A percentile compares a stretch with the other conserved stretches of the same genome.
Conservation (phyloP, 2,113 vertebrate genomes). For the Forbesichthys agassizii region DNA sequence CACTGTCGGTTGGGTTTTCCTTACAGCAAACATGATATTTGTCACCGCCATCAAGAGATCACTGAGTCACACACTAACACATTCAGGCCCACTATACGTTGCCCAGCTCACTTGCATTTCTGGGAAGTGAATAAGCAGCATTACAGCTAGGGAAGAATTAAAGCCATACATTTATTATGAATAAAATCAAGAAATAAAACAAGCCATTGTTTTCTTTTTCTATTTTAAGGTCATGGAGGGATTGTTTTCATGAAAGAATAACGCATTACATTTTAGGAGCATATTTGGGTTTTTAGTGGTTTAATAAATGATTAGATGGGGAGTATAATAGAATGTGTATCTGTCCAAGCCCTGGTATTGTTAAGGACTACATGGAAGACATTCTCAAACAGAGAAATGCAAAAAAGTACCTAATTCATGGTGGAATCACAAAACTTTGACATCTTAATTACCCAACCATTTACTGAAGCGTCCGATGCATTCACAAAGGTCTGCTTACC, state of each 20-base stretch:
- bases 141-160: too few species aligned
- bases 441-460: slow-evolving; percentile 34
- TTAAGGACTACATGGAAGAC: background rate
- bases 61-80: slow-evolving; percentile 61
- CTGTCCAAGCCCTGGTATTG: background rate
- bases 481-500: too few species aligned
- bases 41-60: slow-evolving; percentile 51
- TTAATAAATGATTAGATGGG: too few species aligned
- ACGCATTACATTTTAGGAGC: too few species aligned
- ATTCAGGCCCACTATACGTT: slow-evolving; percentile 51
- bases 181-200: background rate
- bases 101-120: background rate
- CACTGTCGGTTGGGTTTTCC: slow-evolving; percentile 47
- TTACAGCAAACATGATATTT: slow-evolving; percentile 70
- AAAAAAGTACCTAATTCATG: background rate
- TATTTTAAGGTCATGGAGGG: background rate
- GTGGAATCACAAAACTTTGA: background rate
- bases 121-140: background rate
- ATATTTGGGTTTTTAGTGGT: background rate
- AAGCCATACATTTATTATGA: background rate
- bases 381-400: background rate
- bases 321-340: background rate
- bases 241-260: too few species aligned
- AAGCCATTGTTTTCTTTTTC: background rate
- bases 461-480: slow-evolving; percentile 18